Base-by-base conservation (phyloP, 2,797 vertebrate species). In the Kryptopterus vitreolus region DNA sequence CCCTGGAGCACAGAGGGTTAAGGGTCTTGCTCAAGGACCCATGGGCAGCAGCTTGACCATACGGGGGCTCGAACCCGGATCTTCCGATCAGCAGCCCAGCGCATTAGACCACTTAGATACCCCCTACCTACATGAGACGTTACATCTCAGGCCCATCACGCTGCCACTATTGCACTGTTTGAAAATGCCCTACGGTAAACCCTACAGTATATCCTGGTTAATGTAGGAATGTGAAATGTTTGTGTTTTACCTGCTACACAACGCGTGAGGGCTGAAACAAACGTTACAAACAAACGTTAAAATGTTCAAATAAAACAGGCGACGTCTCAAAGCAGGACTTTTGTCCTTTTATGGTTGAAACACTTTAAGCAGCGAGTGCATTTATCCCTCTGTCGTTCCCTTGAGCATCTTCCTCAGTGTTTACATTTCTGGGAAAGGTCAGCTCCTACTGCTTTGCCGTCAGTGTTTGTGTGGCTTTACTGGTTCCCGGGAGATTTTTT, bases 301-400 rank as follows among this genome's bases (percentile, higher is more conserved):
- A 70, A 70, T 46, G 20, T 31, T 52, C 48, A 52, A 31, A 13
- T 29, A 4, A 29, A 29, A 1, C 6, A 4, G 2, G 16, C 18
- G 20, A 29, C 18, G 46, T 31, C 46, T 52, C 8, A 52, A 9
- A 31, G 16, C 2, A 71, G 24, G 29, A 55, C 43, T 53, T n/a
- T 82, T 75, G 78, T 20, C 76, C 71, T 81, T 80, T 81, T 79
- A 81, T 78, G 80, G 69, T 74, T 52, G 8, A 52, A 57, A 69
- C 50, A 31, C 48, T 31, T 52, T 79, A 79, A 61, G 61, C 61
- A 53, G 22, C 59, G 15, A n/a, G 52, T 50, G 46, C 2, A 63
- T 53, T 12, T 78, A 52, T 79, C 76, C 72, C 57, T 58, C 68
- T 77, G 31, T 73, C 70, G 20, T n/a, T 11, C 18, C 18, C 48